Conservation (phyloP, 35 echinoderm and acorn worm genomes). For the Ptychodera flava region DNA sequence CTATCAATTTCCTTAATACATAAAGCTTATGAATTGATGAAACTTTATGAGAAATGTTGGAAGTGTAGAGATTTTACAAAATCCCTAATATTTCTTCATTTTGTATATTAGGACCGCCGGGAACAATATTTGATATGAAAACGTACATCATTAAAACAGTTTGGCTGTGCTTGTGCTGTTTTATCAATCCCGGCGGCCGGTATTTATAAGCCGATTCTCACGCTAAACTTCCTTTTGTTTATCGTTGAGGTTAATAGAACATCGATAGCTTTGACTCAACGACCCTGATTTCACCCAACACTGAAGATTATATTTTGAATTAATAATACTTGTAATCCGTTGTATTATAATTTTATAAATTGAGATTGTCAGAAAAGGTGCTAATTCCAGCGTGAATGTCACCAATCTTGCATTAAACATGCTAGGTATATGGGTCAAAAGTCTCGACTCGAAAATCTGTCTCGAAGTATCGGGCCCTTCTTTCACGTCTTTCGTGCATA, state of each 20-base stretch:
- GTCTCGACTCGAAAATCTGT: no score
- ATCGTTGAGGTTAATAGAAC: background rate
- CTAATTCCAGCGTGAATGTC: no score
- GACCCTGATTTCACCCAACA: background rate
- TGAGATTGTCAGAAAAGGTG: no score
- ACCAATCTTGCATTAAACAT: no score
- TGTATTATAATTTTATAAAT: no score
- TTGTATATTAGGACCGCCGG: background rate
- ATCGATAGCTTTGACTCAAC: background rate
- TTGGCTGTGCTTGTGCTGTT: background rate
- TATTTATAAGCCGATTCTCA: background rate
- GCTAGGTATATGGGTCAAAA: no score
- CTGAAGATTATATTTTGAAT: background rate
- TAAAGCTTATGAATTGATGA: background rate
- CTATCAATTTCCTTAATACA: background rate
- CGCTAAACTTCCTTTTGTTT: background rate
- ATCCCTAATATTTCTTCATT: background rate
- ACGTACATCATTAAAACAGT: background rate
- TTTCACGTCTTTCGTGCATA: no score
- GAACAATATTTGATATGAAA: background rate
- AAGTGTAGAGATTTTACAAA: background rate
- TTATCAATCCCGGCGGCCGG: background rate
- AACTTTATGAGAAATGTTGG: background rate
- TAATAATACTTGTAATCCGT: background rate
- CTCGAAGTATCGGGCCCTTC: no score